Conservation (phyloP, 2,797 vertebrate species). For the Megalops cyprinoides region DNA sequence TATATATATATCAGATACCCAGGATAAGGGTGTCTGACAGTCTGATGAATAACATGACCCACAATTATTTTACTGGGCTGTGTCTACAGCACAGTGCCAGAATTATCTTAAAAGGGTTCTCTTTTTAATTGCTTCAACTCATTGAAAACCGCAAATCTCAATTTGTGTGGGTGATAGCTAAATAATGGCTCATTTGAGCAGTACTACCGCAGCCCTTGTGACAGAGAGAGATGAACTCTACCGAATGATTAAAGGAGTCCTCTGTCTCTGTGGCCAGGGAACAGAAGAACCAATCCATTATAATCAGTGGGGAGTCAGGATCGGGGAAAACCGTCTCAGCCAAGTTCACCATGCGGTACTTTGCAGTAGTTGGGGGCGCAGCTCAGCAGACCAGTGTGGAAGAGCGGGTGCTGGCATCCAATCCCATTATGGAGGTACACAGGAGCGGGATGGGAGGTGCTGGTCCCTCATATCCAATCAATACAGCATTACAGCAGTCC, state of each 20-base stretch:
- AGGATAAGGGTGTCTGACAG: too few relatives aligned
- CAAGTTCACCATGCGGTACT: conserved; percentile 80
- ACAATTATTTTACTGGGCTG: too few relatives aligned
- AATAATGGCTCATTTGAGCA: not conserved
- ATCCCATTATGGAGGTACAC: conserved; percentile 80
- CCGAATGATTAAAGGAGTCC: not conserved
- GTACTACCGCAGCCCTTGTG: not conserved
- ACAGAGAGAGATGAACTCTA: not conserved
- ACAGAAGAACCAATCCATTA: conserved; percentile 81
- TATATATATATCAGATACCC: too few relatives aligned
- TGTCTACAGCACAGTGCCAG: not conserved
- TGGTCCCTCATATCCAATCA: too few relatives aligned
- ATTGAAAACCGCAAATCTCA: not conserved
- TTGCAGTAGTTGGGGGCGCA: conserved; percentile 76
- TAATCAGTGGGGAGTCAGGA: conserved; percentile 82
- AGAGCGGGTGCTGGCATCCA: conserved; percentile 80
- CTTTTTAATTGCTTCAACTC: not conserved
- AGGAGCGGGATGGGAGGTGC: not conserved
- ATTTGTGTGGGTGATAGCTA: not conserved
- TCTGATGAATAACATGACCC: too few relatives aligned
- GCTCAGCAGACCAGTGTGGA: conserved; percentile 75
- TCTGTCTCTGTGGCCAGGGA: conserved; percentile 61
- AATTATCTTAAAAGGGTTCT: not conserved
- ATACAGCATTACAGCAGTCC: too few relatives aligned
- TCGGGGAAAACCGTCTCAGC: conserved; percentile 77